These are phyloP conservation scores for Onychomys leucogaster DNA, from an alignment of 2,797 vertebrate genomes.

Conservation along the genomic window DNA sequence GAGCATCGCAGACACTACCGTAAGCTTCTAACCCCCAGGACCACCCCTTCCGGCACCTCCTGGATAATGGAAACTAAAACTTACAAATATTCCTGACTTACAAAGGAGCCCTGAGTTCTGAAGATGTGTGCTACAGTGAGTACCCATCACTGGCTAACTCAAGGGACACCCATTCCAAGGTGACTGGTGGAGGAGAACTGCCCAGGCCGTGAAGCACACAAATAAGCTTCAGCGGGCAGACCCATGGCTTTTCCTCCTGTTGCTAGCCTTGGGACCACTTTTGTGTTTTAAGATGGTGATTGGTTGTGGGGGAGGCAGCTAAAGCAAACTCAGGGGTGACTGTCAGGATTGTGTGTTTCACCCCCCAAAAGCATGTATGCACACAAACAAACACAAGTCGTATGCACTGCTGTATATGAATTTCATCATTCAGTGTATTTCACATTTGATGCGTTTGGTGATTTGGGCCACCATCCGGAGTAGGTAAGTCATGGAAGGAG, in stretches of 20 bases:
- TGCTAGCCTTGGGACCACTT: not conserved
- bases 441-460: not conserved
- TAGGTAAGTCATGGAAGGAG: not conserved
- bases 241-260: not conserved
- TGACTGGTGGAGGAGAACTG: no score
- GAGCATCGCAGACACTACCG: not conserved
- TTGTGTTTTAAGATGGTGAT: conserved; percentile 6
- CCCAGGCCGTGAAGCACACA: not conserved
- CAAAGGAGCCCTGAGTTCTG: not conserved
- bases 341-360: not conserved
- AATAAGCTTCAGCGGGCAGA: not conserved
- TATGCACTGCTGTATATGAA: not conserved
- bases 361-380: not conserved
- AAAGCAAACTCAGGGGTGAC: not conserved
- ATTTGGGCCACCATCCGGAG: not conserved
- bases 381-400: not conserved
- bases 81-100: not conserved
- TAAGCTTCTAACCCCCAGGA: not conserved
- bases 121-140: not conserved
- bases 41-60: not conserved
- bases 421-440: not conserved
- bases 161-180: not conserved
- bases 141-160: not conserved
- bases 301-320: not conserved
- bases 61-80: no score